Conservation (phyloP, 2,797 vertebrate genomes). For the Yasuhikotakia modesta region DNA sequence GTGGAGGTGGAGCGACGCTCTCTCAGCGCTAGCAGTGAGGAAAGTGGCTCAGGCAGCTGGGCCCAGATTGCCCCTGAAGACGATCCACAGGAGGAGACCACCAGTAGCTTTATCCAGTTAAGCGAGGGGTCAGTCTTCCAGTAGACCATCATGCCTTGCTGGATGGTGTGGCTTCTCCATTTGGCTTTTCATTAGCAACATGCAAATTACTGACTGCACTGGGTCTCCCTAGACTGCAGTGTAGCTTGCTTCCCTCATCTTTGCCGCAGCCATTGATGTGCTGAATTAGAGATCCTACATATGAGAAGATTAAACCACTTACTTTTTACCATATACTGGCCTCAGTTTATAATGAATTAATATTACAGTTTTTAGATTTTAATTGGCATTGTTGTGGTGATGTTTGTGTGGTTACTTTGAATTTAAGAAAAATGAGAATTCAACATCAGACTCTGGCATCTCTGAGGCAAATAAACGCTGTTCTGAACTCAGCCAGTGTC, state of each 20-base stretch:
- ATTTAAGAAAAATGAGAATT: too few relatives aligned
- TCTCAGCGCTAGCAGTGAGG: constrained; percentile 91
- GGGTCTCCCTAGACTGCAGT: background rate
- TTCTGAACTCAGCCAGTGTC: background rate
- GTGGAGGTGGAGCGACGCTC: constrained; percentile 80
- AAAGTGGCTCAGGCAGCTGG: constrained; percentile 92
- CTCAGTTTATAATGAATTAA: constrained; percentile 1
- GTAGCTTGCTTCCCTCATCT: constrained; percentile 40
- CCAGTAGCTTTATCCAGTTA: constrained; percentile 95
- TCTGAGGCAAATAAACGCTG: background rate
- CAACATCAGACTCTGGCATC: too few relatives aligned
- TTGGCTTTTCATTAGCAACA: constrained; percentile 41
- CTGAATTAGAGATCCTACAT: too few relatives aligned
- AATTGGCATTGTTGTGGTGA: constrained; percentile 14
- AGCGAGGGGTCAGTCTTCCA: constrained; percentile 91
- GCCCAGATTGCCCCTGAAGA: constrained; percentile 92
- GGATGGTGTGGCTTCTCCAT: constrained; percentile 51
- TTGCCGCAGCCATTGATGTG: background rate
- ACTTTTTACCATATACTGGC: too few relatives aligned
- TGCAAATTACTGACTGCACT: constrained; percentile 5
- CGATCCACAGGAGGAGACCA: constrained; percentile 90
- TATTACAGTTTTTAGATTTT: background rate
- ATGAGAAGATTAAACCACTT: background rate
- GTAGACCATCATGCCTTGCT: constrained; percentile 56
- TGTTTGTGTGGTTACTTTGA: background rate